Evolutionary conservation across 1,140 invertebrate genomes (phyloP).

Genomic region (Penaeus chinensis): DNA sequence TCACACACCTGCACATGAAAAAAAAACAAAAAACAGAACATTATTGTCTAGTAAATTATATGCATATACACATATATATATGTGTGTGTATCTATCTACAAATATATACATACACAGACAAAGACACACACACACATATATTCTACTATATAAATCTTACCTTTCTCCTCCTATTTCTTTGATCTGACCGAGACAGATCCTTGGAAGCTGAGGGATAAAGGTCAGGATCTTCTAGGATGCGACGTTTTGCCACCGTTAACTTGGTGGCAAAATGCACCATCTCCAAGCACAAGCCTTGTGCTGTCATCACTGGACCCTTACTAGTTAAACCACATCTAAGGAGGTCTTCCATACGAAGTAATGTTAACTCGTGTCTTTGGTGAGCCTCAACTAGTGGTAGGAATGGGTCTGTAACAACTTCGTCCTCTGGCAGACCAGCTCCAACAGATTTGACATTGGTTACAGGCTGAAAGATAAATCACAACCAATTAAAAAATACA

Average conservation of each 20-base stretch:
- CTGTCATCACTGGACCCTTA: constrained; percentile 54
- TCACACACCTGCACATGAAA: constrained; percentile 73
- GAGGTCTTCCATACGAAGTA: constrained; percentile 85
- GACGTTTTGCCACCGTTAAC: constrained; percentile 81
- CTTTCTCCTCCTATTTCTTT: constrained; percentile 74
- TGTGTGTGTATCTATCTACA: no score
- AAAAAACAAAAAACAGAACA: constrained; percentile 1
- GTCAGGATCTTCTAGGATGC: constrained; percentile 84
- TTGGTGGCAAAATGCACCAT: constrained; percentile 82
- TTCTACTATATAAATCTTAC: constrained; percentile 24
- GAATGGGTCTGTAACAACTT: constrained; percentile 67
- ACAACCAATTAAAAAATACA: constrained; percentile 36
- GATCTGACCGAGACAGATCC: constrained; percentile 55
- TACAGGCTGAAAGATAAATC: constrained; percentile 33
- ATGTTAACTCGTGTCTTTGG: constrained; percentile 82
- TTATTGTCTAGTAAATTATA: background rate
- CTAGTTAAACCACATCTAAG: constrained; percentile 71
- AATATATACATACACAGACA: no score
- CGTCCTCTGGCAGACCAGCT: constrained; percentile 41
- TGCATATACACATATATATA: no score
- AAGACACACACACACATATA: no score
- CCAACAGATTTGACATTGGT: constrained; percentile 45
- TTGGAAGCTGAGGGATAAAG: constrained; percentile 73
- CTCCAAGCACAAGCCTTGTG: constrained; percentile 76
- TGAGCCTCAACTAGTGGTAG: constrained; percentile 82